These are phyloP conservation scores for Aplysia californica DNA, from an alignment of 1,140 invertebrate genomes.

Conservation along the genomic window DNA sequence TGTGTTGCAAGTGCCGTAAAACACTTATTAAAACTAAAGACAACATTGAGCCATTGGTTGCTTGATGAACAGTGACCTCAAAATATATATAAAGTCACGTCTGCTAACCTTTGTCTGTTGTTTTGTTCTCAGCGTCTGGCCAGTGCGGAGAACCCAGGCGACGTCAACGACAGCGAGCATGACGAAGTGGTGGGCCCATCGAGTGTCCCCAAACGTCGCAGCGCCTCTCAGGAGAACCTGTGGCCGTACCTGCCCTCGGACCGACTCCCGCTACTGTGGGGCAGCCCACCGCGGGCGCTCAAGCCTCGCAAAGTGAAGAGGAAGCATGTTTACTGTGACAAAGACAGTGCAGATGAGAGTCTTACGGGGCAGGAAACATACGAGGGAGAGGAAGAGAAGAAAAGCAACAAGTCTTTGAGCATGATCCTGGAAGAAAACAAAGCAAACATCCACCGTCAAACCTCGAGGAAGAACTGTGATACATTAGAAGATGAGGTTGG, in stretches of 20 bases:
- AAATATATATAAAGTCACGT: neutral
- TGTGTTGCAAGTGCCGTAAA: no score
- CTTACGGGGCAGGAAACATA: no score
- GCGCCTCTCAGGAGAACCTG: neutral
- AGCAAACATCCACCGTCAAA: no score
- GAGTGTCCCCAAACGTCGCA: neutral
- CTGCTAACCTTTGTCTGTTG: neutral
- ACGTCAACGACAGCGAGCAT: slow-evolving; percentile 18
- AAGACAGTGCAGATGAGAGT: neutral
- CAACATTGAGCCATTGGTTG: neutral
- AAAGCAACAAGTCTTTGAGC: neutral
- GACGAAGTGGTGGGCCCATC: neutral
- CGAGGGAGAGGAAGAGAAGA: neutral
- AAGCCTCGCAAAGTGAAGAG: slow-evolving; percentile 1
- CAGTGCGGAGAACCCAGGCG: slow-evolving; percentile 18
- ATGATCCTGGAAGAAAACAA: slow-evolving; percentile 15
- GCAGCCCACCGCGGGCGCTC: slow-evolving; percentile 10
- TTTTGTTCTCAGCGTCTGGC: slow-evolving; percentile 20
- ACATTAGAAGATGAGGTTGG: neutral
- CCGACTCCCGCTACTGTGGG: slow-evolving; percentile 17
- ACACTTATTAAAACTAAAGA: no score
- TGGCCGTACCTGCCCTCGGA: slow-evolving; percentile 27
- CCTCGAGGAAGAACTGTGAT: neutral
- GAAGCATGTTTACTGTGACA: neutral
- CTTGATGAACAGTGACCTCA: neutral